These are phyloP conservation scores for Cheilosia vulpina DNA, from an alignment of 2,888 invertebrate species.

Conservation along the genomic window DNA sequence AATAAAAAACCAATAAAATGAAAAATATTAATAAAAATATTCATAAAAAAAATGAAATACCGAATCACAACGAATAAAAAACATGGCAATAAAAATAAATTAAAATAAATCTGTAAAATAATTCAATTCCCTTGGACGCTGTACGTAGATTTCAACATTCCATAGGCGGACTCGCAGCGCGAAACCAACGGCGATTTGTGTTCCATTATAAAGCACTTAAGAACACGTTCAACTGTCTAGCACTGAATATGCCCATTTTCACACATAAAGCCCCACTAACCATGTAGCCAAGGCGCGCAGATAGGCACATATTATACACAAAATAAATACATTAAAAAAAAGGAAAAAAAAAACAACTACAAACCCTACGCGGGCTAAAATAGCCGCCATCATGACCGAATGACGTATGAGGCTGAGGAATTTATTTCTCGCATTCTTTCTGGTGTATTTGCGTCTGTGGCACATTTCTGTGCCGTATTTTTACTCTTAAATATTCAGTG, in stretches of 20 bases:
- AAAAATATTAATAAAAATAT: too few relatives aligned
- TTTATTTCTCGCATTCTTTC: constrained; percentile 72
- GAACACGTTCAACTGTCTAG: constrained; percentile 66
- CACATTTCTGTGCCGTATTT: constrained; percentile 72
- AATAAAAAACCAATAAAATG: constrained; percentile 13
- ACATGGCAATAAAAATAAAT: constrained; percentile 26
- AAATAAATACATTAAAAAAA: constrained; percentile 36
- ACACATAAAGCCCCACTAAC: constrained; percentile 36
- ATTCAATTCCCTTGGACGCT: constrained; percentile 20
- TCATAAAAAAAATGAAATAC: constrained; percentile 5
- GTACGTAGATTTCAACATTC: constrained; percentile 28
- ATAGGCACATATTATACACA: neutral
- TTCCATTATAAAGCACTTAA: constrained; percentile 58
- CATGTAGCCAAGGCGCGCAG: constrained; percentile 5
- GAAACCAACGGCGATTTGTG: constrained; percentile 12
- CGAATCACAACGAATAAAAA: constrained; percentile 15
- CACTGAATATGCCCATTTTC: constrained; percentile 40
- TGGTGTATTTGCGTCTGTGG: constrained; percentile 74
- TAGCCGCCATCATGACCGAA: constrained; percentile 69
- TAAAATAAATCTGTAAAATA: constrained; percentile 21
- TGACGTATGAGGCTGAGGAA: constrained; percentile 71
- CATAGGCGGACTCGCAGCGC: neutral
- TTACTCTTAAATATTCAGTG: constrained; percentile 44
- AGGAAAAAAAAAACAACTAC: too few relatives aligned
- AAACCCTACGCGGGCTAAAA: constrained; percentile 55